Evolutionary conservation across 2,888 invertebrate genomes (phyloP), one percentile per base, ranked within the genome.

Genomic region (Tryphoninae sp.): DNA sequence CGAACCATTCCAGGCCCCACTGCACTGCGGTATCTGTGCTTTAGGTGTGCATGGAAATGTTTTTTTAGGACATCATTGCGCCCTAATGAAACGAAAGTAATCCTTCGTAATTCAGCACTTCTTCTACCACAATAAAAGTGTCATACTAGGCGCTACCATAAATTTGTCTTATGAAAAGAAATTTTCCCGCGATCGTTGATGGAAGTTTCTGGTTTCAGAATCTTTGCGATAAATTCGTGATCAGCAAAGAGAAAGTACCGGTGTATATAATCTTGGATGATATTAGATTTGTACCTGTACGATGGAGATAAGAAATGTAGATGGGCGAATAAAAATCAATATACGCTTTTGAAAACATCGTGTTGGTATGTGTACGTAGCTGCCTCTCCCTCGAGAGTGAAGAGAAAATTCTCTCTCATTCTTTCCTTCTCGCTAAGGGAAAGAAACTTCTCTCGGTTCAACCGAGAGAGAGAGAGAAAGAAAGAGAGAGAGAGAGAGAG

Each of bases 81-180:
- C 83, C 84, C 85, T 86, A 87, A 87, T 87, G 88, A 86, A 86
- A 86, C 87, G 88, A 87, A 88, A 88, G 86, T 86, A 86, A 88
- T 88, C 71, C 62, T 79, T 73, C 83, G 83, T 82, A 85, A 87
- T 87, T 87, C 84, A 6, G 6, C 16, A 26, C 16, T 16, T 69
- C 26, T 42, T 55, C 13, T 45, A 45, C 3, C 33, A 6, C 33
- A 13, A 2, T 8, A 59, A 80, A 13, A 45, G 9, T 45, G 13
- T 45, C 13, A 2, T 45, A 13, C 45, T 45, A 13, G 45, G 6
- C 33, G 33, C 6, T 33, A 33, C 33, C 33, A 33, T 33, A 33
- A 6, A 33, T 33, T 33, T 33, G 33, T 33, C 6, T 33, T 6
- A 33, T 11, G 45, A 45, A 45, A 13, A 2, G 13, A 45, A 45